These are phyloP conservation scores for Globodera ellingtonae DNA, from an alignment of 1,140 invertebrate species.

Conservation along the genomic window DNA sequence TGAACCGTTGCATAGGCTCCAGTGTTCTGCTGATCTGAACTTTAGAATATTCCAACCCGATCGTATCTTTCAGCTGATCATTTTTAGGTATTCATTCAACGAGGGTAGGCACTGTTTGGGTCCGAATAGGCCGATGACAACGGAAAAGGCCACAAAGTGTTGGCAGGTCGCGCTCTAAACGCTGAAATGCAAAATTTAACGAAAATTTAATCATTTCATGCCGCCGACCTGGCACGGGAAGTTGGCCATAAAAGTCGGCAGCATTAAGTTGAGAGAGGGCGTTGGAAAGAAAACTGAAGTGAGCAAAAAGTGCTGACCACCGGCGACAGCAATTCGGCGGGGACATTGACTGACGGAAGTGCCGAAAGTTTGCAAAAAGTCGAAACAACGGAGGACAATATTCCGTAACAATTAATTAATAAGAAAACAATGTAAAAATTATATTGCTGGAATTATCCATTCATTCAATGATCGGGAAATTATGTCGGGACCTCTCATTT, in stretches of 20 bases:
- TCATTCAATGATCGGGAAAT: no score
- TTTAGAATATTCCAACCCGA: no score
- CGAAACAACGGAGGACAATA: no score
- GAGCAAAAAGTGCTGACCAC: background rate
- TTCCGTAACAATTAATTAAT: no score
- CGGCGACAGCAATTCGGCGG: background rate
- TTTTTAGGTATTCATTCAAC: background rate
- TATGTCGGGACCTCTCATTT: no score
- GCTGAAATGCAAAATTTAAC: background rate
- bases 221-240: background rate
- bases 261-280: background rate
- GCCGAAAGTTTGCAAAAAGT: no score
- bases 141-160: slow-evolving; percentile 8
- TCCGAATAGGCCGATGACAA: background rate
- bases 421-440: no score
- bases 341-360: no score
- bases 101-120: background rate
- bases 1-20: background rate
- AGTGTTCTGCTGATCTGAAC: background rate
- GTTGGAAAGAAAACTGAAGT: background rate
- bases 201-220: background rate
- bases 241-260: background rate
- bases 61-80: background rate
- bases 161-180: background rate
- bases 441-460: no score